phyloP scores from a whole-genome alignment of 92 coral and sea anemone species.

The Zoanthus gigantus region DNA sequence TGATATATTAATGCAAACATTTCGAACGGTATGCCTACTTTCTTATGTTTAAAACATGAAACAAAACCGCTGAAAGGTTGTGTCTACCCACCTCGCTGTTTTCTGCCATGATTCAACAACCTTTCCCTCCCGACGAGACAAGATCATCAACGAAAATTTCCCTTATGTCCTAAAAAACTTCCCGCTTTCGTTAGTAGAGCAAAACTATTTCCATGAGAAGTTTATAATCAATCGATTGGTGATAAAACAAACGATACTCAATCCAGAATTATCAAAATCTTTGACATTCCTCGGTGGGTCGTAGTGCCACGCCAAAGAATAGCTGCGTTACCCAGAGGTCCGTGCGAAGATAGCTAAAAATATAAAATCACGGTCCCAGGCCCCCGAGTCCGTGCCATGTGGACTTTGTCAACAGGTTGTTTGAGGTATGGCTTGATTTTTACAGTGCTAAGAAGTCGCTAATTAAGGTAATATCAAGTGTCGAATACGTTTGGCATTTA shows the following conservation, averaged over 20 bases:
- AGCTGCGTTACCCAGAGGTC: conserved; percentile 5
- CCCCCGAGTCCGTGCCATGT: background rate
- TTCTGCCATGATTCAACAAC: conserved; percentile 25
- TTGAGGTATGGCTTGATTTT: no score
- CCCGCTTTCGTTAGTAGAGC: background rate
- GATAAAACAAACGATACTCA: background rate
- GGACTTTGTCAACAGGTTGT: background rate
- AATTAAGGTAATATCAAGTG: no score
- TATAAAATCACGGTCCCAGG: background rate
- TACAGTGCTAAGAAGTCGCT: no score
- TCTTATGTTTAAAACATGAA: conserved; percentile 51
- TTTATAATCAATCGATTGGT: background rate
- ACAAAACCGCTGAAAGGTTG: conserved; percentile 15
- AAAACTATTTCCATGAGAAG: background rate
- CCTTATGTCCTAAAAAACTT: conserved; percentile 7
- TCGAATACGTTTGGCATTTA: no score
- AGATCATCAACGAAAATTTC: background rate
- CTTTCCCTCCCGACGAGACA: conserved; percentile 49
- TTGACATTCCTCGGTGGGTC: background rate
- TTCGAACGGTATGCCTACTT: background rate
- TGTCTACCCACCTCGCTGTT: conserved; percentile 41
- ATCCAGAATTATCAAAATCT: background rate
- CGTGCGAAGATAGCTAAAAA: background rate
- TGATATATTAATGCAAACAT: no score
- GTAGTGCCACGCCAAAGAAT: conserved; percentile 17